These are phyloP conservation scores for Crotalus helleri DNA, from an alignment of 2,113 vertebrate species.

Conservation along the genomic window DNA sequence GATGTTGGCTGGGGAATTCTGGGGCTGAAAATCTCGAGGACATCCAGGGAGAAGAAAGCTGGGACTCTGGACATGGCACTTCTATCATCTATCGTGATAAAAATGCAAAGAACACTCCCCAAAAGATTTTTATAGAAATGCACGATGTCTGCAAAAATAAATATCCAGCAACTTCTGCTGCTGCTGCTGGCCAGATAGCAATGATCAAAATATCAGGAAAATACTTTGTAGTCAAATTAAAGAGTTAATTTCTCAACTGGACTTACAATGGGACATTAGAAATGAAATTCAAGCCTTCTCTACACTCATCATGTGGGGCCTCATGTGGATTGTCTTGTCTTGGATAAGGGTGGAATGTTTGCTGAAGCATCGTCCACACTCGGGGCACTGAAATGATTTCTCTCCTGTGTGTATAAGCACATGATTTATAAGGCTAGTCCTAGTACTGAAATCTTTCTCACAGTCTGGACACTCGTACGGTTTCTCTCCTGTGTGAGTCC, in stretches of 20 bases:
- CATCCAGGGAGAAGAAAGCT: neutral
- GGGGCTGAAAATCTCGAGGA: neutral
- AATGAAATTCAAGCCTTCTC: no score
- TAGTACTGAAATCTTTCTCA: neutral
- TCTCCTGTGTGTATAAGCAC: neutral
- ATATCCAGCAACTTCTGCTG: no score
- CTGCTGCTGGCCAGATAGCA: no score
- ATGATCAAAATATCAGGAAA: no score
- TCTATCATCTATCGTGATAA: neutral
- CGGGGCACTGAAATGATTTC: neutral
- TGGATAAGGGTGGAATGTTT: neutral
- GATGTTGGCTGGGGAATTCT: neutral
- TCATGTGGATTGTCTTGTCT: neutral
- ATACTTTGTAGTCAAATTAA: no score
- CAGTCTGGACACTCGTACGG: neutral
- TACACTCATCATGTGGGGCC: no score
- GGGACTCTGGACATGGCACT: neutral
- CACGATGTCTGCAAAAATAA: no score
- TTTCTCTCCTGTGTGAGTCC: neutral
- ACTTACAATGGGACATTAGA: no score
- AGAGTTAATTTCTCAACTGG: no score
- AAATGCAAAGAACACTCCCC: neutral
- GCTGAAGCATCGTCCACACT: neutral
- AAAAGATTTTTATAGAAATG: neutral
- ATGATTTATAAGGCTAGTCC: neutral